These are phyloP conservation scores for Carassius gibelio DNA, from an alignment of 2,113 vertebrate genomes.

Conservation along the genomic window DNA sequence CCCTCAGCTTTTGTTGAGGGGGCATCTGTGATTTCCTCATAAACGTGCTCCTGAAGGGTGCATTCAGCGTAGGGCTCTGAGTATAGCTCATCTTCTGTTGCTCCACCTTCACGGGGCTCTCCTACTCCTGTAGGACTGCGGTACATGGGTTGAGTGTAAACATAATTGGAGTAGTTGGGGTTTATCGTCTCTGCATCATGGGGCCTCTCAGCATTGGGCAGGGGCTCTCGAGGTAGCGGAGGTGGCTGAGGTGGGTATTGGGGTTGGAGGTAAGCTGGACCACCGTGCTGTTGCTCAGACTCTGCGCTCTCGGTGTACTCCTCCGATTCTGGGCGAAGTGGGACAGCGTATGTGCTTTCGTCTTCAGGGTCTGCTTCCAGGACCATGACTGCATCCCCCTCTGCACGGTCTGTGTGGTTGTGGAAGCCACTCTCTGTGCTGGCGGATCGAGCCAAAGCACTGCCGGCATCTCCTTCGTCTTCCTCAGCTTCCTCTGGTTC, in stretches of 20 bases:
- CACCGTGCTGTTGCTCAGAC: constrained; percentile 81
- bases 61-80: constrained; percentile 90
- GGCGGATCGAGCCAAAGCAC: constrained; percentile 84
- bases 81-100: constrained; percentile 80
- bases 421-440: constrained; percentile 96
- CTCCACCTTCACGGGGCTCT: constrained; percentile 42
- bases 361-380: constrained; percentile 73
- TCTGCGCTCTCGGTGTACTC: constrained; percentile 92
- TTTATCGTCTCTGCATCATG: constrained; percentile 80
- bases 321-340: constrained; percentile 80
- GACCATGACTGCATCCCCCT: constrained; percentile 85
- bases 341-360: constrained; percentile 62
- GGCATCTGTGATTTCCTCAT: constrained; percentile 89
- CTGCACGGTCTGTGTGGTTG: constrained; percentile 90
- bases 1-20: constrained; percentile 63
- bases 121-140: constrained; percentile 59
- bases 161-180: constrained; percentile 85
- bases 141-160: constrained; percentile 83
- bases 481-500: constrained; percentile 71
- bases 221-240: constrained; percentile 67
- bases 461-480: constrained; percentile 76
- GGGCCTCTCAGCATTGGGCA: constrained; percentile 77
- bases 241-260: constrained; percentile 75
- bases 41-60: constrained; percentile 89
- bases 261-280: constrained; percentile 71